Percentiles rank a stretch among this genome's conserved stretches.
phyloP scores from a whole-genome alignment of 2,888 invertebrate genomes.

The Boloria euphrosyne region DNA sequence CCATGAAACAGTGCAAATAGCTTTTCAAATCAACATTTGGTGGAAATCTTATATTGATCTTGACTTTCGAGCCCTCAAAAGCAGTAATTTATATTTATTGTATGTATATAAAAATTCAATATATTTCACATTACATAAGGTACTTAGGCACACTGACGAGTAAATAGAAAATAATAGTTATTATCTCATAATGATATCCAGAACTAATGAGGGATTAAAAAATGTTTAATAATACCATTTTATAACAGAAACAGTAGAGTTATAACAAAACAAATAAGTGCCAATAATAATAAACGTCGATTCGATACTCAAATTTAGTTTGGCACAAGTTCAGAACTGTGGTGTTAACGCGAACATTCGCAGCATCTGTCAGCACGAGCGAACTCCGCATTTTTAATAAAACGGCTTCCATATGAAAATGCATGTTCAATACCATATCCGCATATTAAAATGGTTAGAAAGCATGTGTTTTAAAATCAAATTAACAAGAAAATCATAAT shows the following conservation, averaged over 20 bases:
- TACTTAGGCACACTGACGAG: too few species aligned
- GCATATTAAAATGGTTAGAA: slow-evolving; percentile 22
- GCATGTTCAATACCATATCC: slow-evolving; percentile 25
- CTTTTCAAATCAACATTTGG: slow-evolving; percentile 58
- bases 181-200: too few species aligned
- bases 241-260: background rate
- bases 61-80: slow-evolving; percentile 2
- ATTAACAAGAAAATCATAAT: background rate
- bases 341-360: slow-evolving; percentile 66
- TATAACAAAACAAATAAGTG: slow-evolving; percentile 42
- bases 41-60: slow-evolving; percentile 39
- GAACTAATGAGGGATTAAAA: too few species aligned
- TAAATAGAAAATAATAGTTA: too few species aligned
- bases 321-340: slow-evolving; percentile 70
- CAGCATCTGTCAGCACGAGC: slow-evolving; percentile 64
- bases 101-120: too few species aligned
- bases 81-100: background rate
- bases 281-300: slow-evolving; percentile 59
- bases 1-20: slow-evolving; percentile 60
- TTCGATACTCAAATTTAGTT: slow-evolving; percentile 53
- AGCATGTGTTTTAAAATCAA: background rate
- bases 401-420: slow-evolving; percentile 43
- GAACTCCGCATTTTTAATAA: slow-evolving; percentile 65
- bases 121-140: too few species aligned
- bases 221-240: too few species aligned